phyloP scores from a whole-genome alignment of 2,888 invertebrate genomes.

The Drosophila gaucha region DNA sequence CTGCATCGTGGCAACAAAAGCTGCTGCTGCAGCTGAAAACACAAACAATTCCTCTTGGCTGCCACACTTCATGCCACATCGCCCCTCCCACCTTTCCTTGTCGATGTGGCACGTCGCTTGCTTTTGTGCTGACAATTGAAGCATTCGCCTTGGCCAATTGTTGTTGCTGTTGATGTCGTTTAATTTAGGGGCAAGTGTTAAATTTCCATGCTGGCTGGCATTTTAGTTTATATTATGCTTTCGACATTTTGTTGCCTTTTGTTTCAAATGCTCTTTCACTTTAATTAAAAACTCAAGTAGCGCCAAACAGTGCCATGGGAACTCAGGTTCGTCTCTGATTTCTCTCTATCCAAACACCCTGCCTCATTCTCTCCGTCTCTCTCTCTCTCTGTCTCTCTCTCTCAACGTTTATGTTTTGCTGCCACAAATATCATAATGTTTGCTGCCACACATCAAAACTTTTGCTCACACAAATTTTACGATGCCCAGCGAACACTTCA shows the following conservation, averaged over 20 bases:
- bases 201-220: conserved; percentile 73
- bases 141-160: conserved; percentile 59
- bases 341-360: too few species aligned
- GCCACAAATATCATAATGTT: conserved; percentile 52
- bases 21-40: conserved; percentile 53
- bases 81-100: background rate
- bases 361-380: background rate
- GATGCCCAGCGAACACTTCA: conserved; percentile 68
- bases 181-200: conserved; percentile 74
- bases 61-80: conserved; percentile 1
- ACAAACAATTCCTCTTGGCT: conserved; percentile 60
- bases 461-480: conserved; percentile 55
- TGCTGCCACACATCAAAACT: conserved; percentile 57
- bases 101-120: conserved; percentile 7
- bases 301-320: conserved; percentile 18
- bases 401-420: conserved; percentile 25
- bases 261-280: conserved; percentile 59
- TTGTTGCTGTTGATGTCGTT: conserved; percentile 52
- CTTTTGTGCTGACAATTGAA: conserved; percentile 67
- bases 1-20: conserved; percentile 74
- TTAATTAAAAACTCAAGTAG: conserved; percentile 80
- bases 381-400: background rate
- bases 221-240: conserved; percentile 71
- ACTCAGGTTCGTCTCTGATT: conserved; percentile 19
- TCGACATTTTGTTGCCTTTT: conserved; percentile 71